Base-by-base conservation (phyloP, 2,888 invertebrate species). In the Ormyrus nitidulus region DNA sequence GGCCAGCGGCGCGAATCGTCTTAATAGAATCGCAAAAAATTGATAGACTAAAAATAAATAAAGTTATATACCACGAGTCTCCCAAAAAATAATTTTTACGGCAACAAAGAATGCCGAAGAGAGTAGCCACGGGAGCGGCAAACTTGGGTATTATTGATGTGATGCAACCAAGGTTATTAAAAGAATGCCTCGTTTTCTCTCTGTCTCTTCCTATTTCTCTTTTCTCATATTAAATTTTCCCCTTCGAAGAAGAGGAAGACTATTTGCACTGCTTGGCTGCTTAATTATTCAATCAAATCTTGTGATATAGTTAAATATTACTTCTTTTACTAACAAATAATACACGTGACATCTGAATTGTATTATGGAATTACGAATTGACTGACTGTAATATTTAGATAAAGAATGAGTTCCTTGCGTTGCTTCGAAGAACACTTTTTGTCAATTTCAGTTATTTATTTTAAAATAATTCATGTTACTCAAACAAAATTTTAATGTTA, bases 101-200 rank as follows among this genome's bases (percentile, higher is more conserved):
- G 74, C 72, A 76, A 76, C 80, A 69, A 64, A 64, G 61, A 79
- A 58, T 76, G 81, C 82, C 83, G 77, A 82, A 70, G 74, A 77
- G 69, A 76, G 19, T 83, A 88, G 87, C 87, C 87, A 87, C 86
- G 87, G 86, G 86, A 87, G 87, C 85, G 80, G 66, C 83, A 86
- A 87, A 86, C 86, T 86, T 88, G 86, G 88, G 87, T 88, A 89
- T 88, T 88, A 88, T 89, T 86, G 86, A 88, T 90, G 89, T 89
- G 89, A 89, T 89, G 70, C 84, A 88, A 88, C 84, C 88, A 88
- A 87, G 86, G 84, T 88, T 87, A 85, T 87, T 87, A 88, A 89
- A 87, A 78, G 56, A 77, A 80, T 77, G 61, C 85, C 87, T 87
- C 85, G 86, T 86, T 88, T 79, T 77, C 51, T 68, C 64, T 66